phyloP scores from a whole-genome alignment of 2,797 vertebrate genomes.

The Geotrypetes seraphini region DNA sequence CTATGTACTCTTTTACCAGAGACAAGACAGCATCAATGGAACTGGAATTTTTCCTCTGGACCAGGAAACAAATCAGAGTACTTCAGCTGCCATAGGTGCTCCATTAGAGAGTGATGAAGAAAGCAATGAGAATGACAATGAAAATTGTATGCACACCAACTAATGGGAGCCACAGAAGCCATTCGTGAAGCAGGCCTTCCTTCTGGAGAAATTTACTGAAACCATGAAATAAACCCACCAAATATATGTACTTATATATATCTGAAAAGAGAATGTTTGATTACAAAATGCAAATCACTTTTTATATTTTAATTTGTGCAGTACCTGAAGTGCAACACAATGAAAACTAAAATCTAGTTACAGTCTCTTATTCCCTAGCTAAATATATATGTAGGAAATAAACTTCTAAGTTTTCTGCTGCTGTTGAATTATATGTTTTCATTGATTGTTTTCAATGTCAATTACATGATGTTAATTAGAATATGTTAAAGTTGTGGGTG shows the following conservation, averaged over 20 bases:
- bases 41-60: conserved; percentile 92
- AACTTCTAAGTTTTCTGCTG: conserved; percentile 62
- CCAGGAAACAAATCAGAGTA: conserved; percentile 68
- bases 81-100: conserved; percentile 64
- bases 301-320: conserved; percentile 64
- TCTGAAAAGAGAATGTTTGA: conserved; percentile 62
- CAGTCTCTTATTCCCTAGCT: conserved; percentile 65
- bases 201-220: conserved; percentile 40
- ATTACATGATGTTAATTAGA: conserved; percentile 40
- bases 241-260: conserved; percentile 31
- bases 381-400: conserved; percentile 60
- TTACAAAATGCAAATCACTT: conserved; percentile 64
- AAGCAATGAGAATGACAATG: conserved; percentile 78
- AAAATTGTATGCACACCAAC: conserved; percentile 91
- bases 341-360: conserved; percentile 60
- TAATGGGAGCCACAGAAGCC: conserved; percentile 76
- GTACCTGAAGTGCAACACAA: conserved; percentile 68
- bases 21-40: conserved; percentile 88
- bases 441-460: conserved; percentile 55
- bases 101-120: conserved; percentile 78
- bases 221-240: conserved; percentile 50
- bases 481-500: conserved; percentile 50
- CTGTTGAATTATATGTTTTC: conserved; percentile 60
- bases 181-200: conserved; percentile 67
- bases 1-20: conserved; percentile 96